Evolutionary conservation across 2,113 vertebrate species (phyloP), one percentile per base, ranked within the genome.

Genomic region (Charina bottae): DNA sequence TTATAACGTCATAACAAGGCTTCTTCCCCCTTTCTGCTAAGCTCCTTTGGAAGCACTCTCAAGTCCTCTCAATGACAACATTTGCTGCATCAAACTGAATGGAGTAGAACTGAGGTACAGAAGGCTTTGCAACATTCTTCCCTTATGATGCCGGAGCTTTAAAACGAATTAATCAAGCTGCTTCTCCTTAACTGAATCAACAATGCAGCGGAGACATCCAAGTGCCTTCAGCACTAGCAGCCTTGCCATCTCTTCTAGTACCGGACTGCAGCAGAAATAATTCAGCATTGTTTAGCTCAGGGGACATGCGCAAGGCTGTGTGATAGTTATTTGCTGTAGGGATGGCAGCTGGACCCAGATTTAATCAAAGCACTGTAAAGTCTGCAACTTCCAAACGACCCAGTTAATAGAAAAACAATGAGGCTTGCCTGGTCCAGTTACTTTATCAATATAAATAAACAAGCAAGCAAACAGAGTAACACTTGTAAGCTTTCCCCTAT

Each of bases 141-240:
- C 87, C 58, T 85, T 90, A 93, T 19, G 49, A 94, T 89, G 64
- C 55, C 93, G 10, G 24, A 94, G 94, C 90, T 95, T 93, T 94
- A 84, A 91, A 96, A 94, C 15, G 37, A 95, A 93, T 72, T 94
- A 95, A 97, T 96, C 96, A 96, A 87, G 78, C 93, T 93, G 95
- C 87, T 89, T 95, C 91, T 92, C 64, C 89, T 95, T 90, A 94
- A 93, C 93, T 95, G 91, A 93, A 95, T 89, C 91, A 96, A 92
- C 89, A 7, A 95, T 93, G 93, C 0, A 53, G 90, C 56, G 4
- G 86, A 93, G 1, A 93, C 42, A 94, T 92, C 72, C 5, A 3
- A 95, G 90, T 11, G 89, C 42, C 87, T 88, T 95, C 93, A 92
- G 96, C 90, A 94, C 62, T 90, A 2, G 0, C 68, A 21, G 24